These are phyloP conservation scores for Aphidius ervi DNA, from an alignment of 1,140 invertebrate genomes.

Conservation along the genomic window DNA sequence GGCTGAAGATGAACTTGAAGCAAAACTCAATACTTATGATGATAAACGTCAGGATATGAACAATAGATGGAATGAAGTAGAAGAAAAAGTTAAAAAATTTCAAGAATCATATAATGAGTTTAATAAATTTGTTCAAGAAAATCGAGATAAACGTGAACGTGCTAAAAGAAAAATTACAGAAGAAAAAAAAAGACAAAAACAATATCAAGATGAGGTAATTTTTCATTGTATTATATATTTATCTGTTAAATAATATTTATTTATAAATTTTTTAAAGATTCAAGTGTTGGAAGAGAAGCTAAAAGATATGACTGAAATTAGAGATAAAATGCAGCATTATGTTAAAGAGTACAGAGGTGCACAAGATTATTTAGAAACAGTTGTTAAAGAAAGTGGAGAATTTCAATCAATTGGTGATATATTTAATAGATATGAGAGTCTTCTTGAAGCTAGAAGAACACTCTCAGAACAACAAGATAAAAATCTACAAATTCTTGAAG, in stretches of 20 bases:
- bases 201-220: constrained; percentile 32
- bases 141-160: constrained; percentile 57
- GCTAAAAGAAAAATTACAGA: constrained; percentile 54
- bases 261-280: constrained; percentile 29
- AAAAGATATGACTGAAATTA: constrained; percentile 47
- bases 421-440: constrained; percentile 57
- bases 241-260: constrained; percentile 1
- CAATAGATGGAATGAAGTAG: constrained; percentile 53
- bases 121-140: constrained; percentile 58
- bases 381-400: constrained; percentile 52
- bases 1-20: constrained; percentile 48
- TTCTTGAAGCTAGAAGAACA: constrained; percentile 39
- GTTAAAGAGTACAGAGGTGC: constrained; percentile 56
- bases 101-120: constrained; percentile 58
- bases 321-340: constrained; percentile 53
- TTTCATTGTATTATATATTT: constrained; percentile 4
- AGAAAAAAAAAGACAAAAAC: constrained; percentile 45
- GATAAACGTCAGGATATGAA: constrained; percentile 47
- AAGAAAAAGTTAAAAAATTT: constrained; percentile 49
- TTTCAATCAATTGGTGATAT: constrained; percentile 57
- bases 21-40: constrained; percentile 46
- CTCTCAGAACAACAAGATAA: constrained; percentile 38
- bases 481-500: constrained; percentile 37
- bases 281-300: constrained; percentile 41
- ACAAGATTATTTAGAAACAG: constrained; percentile 55